Evolutionary conservation across 2,797 vertebrate species (phyloP), one percentile per base, ranked within the genome.

Genomic region (Chelidonichthys spinosus): DNA sequence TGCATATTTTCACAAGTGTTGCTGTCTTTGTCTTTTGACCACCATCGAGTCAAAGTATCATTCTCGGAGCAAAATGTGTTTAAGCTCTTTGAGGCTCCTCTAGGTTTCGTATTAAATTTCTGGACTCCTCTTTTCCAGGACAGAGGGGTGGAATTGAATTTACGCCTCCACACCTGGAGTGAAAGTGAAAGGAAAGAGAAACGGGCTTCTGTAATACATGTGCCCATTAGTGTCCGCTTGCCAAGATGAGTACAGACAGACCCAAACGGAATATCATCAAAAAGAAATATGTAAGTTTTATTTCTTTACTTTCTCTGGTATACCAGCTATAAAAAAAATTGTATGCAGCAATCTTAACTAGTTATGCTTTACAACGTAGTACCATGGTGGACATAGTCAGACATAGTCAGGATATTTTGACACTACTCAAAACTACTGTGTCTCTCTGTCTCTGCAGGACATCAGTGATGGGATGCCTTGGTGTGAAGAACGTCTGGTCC

Each of bases 401-500:
- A 25, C 25, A 25, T 25, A 25, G 25, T 25, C 25, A 25, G 25
- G 25, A 25, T 25, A 25, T 25, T 25, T 25, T 25, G 25, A 25
- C 25, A 25, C 25, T 25, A 25, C 25, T 25, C 25, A 25, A 25
- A 25, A 25, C 25, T 25, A 25, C 25, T 1, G 25, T 46, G 4
- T 47, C 14, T 83, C 5, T 74, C 46, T 77, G 55, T 15, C 47
- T 78, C 53, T 80, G 43, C 72, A 97, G 96, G 96, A 97, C 84
- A 95, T 97, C 94, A 96, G 95, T 52, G 96, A 97, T 85, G 96
- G 96, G 84, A 97, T 97, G 92, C 96, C 96, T 0, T 97, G 96
- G 96, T 97, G 96, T 89, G 96, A 97, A 79, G 96, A 97, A 91
- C 95, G 96, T 76, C 94, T 97, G 89, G 96, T 97, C 67, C 96